Evolutionary conservation across 2,888 invertebrate genomes (phyloP).

Genomic region (Chrysolina americana): DNA sequence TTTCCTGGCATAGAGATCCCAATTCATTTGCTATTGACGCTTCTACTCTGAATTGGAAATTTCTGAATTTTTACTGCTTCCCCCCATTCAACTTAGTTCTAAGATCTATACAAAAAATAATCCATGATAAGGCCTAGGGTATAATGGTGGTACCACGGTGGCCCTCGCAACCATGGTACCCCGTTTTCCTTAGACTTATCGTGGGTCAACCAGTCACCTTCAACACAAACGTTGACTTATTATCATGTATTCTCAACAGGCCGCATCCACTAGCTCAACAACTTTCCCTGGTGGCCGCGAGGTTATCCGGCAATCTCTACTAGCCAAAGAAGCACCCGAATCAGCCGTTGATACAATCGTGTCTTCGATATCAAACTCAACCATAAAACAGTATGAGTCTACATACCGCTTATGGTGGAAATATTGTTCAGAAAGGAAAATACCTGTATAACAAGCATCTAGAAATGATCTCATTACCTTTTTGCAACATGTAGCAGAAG

Average conservation of each 20-base stretch:
- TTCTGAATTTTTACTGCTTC: constrained; percentile 37
- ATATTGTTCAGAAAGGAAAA: constrained; percentile 23
- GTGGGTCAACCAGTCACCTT: background rate
- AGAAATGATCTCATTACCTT: constrained; percentile 7
- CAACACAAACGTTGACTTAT: constrained; percentile 4
- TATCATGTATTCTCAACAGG: constrained; percentile 15
- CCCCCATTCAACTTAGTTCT: constrained; percentile 35
- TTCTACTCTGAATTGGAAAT: constrained; percentile 8
- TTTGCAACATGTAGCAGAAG: constrained; percentile 36
- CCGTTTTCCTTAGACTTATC: constrained; percentile 23
- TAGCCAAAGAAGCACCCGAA: background rate
- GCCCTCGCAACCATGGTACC: constrained; percentile 31
- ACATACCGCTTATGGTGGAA: constrained; percentile 38
- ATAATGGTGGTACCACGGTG: constrained; percentile 32
- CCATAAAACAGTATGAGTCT: constrained; percentile 33
- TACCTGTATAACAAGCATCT: constrained; percentile 18
- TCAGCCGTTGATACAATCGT: constrained; percentile 29
- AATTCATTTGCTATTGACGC: no score
- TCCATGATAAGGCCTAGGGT: constrained; percentile 29
- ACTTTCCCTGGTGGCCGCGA: constrained; percentile 27
- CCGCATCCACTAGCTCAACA: constrained; percentile 23
- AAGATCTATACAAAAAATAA: constrained; percentile 32
- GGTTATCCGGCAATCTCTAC: constrained; percentile 30
- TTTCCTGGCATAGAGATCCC: no score
- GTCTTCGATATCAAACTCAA: constrained; percentile 33